These are phyloP conservation scores for Venustoraphidia nigricollis DNA, from an alignment of 2,888 invertebrate genomes.

Conservation along the genomic window DNA sequence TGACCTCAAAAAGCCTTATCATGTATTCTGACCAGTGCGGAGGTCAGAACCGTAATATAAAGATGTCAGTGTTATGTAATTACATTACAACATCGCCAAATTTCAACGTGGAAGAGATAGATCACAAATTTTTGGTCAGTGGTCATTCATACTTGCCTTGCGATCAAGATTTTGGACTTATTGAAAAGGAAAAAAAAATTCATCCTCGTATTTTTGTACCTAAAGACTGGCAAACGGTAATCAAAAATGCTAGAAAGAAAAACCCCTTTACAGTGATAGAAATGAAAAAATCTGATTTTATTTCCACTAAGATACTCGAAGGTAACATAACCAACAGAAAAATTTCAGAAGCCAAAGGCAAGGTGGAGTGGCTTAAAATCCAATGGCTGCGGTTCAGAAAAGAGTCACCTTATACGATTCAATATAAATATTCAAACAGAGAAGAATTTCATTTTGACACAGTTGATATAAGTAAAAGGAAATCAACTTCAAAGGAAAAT, in stretches of 20 bases:
- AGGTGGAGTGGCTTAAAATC: constrained; percentile 2
- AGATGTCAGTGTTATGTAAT: neutral
- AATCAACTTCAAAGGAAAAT: constrained; percentile 6
- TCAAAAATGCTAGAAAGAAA: constrained; percentile 7
- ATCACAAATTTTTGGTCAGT: neutral
- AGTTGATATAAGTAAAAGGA: constrained; percentile 8
- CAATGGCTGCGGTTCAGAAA: neutral
- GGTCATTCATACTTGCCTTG: no score
- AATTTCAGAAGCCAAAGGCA: neutral
- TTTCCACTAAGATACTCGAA: constrained; percentile 8
- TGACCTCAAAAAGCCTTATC: neutral
- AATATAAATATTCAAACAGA: constrained; percentile 9
- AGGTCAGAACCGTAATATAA: neutral
- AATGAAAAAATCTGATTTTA: constrained; percentile 8
- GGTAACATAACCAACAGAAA: constrained; percentile 10
- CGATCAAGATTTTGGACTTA: neutral
- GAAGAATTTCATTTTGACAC: constrained; percentile 9
- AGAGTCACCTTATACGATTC: neutral
- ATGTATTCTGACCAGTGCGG: neutral
- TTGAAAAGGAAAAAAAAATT: neutral
- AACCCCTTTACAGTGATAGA: constrained; percentile 9
- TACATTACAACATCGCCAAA: neutral
- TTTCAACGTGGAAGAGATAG: neutral
- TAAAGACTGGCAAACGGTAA: neutral
- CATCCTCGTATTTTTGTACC: neutral